Evolutionary conservation across 2,113 vertebrate species (phyloP), one percentile per base, ranked within the genome.

Genomic region (Sphaerodactylus townsendi): DNA sequence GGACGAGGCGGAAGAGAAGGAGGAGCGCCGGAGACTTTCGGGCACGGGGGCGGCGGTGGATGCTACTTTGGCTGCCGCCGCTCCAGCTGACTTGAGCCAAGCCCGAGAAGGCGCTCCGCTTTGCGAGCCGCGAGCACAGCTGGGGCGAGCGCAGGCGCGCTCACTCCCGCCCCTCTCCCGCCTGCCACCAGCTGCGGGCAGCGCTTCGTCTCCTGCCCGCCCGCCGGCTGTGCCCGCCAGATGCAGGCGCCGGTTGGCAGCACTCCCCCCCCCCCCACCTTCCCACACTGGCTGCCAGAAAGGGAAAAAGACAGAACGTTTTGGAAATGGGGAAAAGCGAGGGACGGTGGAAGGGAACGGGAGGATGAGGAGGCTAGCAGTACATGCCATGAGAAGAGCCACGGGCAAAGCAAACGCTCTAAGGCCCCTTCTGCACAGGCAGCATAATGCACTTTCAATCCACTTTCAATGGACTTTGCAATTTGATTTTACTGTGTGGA

Each of bases 11-110:
- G 91, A 76, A 88, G 85, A 23, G 69, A 83, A 9, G 80, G 11
- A 17, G 35, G 28, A 71, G 46, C 62, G 50, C 15, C 35, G 70
- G 13, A 78, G 75, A 39, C 4, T 41, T 66, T 35, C 50, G 37
- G n/a, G 77, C 19, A 71, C 79, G 37, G 81, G 84, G 59, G 83
- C 71, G 86, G 64, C 41, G 33, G 76, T 41, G 76, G 77, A 46
- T 77, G 50, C 72, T 70, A 59, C 79, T 75, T 84, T 85, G 86
- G 88, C 88, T 86, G 85, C 81, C 85, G 35, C 78, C 17, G 37
- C 48, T 1, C 78, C 89, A 30, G 89, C 81, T 0, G 44, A 13
- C 91, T 56, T 76, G 78, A 83, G 85, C 75, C 85, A 77, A 91
- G 88, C 79, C 83, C 1, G 83, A 73, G 84, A 33, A 59, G 85